Base-by-base conservation (phyloP, 2,113 vertebrate genomes). In the Ochotona princeps region DNA sequence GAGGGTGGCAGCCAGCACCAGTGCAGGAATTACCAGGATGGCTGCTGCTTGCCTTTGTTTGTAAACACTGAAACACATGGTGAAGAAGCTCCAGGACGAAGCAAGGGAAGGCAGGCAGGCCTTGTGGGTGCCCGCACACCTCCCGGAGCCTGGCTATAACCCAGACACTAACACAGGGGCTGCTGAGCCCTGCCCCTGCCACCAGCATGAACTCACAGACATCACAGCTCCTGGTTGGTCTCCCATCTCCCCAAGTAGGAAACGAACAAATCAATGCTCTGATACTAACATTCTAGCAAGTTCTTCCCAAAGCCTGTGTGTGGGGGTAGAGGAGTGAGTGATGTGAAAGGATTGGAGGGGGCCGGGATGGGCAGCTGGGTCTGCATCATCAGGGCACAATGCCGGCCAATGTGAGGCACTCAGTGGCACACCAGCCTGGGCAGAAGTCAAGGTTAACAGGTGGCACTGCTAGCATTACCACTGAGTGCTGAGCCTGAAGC, bases 321-420 rank as follows among this genome's bases (percentile, higher is more conserved):
- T 32, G 25, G 0, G 54, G 38, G 11, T 35, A 72, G 47, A 49
- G 65, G 66, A n/a, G 18, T 38, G 61, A 63, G 30, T 26, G 72
- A 0, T 11, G 17, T 11, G 61, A 51, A 8, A n/a, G 32, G 21
- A 28, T 9, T 6, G 18, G 65, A 44, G 38, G 38, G 38, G 38
- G 38, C 38, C 38, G 38, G 38, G 38, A 44, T 44, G 38, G 38
- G 38, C 38, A 44, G 38, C 38, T 44, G 38, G 38, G 38, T 44
- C 38, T 44, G 38, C 38, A 44, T 25, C 2, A 11, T 13, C 26
- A 32, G 74, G 47, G 13, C 44, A 66, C 10, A 25, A n/a, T 6
- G 60, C 69, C 38, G 32, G 54, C 14, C 2, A 85, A 30, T 0
- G 0, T 11, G 1, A 2, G 10, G 17, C 30, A 11, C 44, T 15